Conservation (phyloP, 2,888 invertebrate genomes). For the Troides aeacus region DNA sequence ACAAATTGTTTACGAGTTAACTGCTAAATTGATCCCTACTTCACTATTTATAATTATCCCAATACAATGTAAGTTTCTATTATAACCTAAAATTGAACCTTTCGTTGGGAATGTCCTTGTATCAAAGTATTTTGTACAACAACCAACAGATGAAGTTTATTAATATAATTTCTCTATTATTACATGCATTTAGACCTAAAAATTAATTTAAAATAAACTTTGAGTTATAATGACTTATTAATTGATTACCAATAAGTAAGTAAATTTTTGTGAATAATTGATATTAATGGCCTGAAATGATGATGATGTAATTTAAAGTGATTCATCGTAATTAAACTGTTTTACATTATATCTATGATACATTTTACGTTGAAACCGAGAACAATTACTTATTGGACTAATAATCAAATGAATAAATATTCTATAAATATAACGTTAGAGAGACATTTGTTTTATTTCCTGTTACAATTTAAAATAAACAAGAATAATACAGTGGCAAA, state of each 20-base stretch:
- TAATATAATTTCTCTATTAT: no score
- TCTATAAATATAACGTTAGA: neutral
- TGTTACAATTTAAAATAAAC: conserved; percentile 18
- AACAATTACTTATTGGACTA: neutral
- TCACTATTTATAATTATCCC: conserved; percentile 6
- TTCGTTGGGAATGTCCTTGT: no score
- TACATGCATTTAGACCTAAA: no score
- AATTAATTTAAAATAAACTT: no score
- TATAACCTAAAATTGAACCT: neutral
- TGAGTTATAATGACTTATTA: no score
- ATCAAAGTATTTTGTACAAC: no score
- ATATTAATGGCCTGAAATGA: no score
- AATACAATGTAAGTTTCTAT: neutral
- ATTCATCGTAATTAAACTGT: neutral
- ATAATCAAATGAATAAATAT: neutral
- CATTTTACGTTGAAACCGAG: neutral
- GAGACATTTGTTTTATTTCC: conserved; percentile 16
- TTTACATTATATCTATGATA: neutral
- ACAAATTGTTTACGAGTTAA: conserved; percentile 38
- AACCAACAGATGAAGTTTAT: no score
- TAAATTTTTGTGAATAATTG: no score
- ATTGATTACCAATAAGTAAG: no score
- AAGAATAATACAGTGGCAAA: conserved; percentile 4
- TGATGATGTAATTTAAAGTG: neutral
- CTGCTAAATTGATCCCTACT: conserved; percentile 22